Evolutionary conservation across 2,113 vertebrate species (phyloP).

Genomic region (Pelodiscus sinensis): DNA sequence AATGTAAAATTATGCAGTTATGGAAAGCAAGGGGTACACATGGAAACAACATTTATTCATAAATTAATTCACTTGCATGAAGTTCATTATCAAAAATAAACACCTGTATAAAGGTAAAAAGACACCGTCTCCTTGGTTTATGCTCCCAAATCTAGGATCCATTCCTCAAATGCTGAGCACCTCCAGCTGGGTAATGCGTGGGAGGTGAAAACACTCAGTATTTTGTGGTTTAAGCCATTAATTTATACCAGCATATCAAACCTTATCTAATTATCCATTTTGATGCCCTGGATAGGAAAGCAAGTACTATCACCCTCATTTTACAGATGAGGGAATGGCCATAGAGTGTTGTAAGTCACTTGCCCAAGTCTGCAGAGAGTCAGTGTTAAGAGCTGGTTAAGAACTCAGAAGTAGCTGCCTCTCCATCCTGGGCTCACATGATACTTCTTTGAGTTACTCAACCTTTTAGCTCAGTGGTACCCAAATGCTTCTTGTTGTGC

Average conservation of each 20-base stretch:
- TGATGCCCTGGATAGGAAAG: slow-evolving; percentile 41
- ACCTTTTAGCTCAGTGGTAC: neutral
- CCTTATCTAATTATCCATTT: slow-evolving; percentile 33
- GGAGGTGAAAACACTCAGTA: neutral
- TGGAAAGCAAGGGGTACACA: neutral
- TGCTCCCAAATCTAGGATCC: neutral
- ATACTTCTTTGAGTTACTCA: neutral
- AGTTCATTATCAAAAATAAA: neutral
- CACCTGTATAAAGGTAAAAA: neutral
- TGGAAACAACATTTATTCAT: neutral
- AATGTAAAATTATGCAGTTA: neutral
- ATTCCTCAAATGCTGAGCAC: neutral
- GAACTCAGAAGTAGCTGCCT: slow-evolving; percentile 5
- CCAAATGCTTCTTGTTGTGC: neutral
- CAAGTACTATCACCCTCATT: slow-evolving; percentile 37
- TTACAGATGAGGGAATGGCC: slow-evolving; percentile 35
- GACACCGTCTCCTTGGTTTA: neutral
- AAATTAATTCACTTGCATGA: neutral
- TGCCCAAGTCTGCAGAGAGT: neutral
- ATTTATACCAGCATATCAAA: neutral
- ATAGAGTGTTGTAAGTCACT: slow-evolving; percentile 19
- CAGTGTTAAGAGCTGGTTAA: neutral
- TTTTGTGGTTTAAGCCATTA: neutral
- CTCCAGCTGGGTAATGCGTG: neutral
- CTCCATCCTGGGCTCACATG: neutral